Conservation (phyloP, 2,113 vertebrate genomes). For the Rhinichthys klamathensis region DNA sequence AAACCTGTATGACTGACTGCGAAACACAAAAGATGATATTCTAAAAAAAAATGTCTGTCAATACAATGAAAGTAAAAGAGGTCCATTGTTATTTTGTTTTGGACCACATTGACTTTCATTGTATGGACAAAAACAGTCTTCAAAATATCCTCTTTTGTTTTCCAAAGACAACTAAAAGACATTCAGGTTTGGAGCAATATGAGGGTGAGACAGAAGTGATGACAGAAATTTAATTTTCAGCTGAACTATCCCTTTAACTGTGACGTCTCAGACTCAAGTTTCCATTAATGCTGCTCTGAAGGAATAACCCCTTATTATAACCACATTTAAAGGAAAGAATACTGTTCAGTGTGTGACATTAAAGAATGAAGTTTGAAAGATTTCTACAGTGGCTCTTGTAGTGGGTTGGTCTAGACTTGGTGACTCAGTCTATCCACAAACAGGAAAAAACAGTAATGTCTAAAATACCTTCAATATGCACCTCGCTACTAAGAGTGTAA, state of each 20-base stretch:
- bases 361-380: not conserved
- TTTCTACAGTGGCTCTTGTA: not conserved
- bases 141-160: not conserved
- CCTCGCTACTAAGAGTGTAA: not conserved
- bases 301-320: not conserved
- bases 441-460: slow-evolving; percentile 45
- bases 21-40: no score
- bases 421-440: slow-evolving; percentile 27
- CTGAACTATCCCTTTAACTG: not conserved
- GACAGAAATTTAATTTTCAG: not conserved
- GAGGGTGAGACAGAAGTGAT: not conserved
- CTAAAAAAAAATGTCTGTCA: no score
- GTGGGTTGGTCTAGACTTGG: slow-evolving; percentile 12
- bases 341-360: not conserved
- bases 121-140: not conserved
- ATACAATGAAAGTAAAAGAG: no score
- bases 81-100: no score
- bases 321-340: not conserved
- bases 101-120: no score
- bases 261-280: not conserved
- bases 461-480: slow-evolving; percentile 42
- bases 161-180: not conserved
- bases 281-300: not conserved
- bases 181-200: not conserved
- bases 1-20: no score